Evolutionary conservation across 2,888 invertebrate species (phyloP), one percentile per base, ranked within the genome.

Genomic region (Julus scanicus): DNA sequence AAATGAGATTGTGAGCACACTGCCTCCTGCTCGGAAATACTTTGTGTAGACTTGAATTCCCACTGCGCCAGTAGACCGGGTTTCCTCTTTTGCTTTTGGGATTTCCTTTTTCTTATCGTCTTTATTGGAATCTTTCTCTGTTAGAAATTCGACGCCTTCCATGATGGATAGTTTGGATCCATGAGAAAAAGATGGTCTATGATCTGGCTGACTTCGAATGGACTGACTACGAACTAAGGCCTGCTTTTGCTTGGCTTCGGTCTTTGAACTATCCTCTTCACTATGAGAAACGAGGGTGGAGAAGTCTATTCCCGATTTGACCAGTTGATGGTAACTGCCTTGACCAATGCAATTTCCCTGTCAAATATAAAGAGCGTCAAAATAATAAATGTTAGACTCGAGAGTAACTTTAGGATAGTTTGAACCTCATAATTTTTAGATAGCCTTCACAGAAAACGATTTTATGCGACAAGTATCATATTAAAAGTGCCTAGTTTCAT

Each of bases 1-100:
- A 11, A 94, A 90, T 0, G 94, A 48, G 37, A 96, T 92, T 86
- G 94, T 91, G 9, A 93, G 91, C 90, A 94, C 92, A 40, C 94
- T 94, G 4, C 94, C 95, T 86, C 97, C 96, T 4, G 95, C 94
- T 89, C 93, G 93, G 91, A 96, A 95, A 92, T 96, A 97, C 89
- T 94, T 93, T 91, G 92, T 91, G 91, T 96, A 97, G 49, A 95
- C 93, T 0, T 93, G 93, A 83, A 94, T 93, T 0, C 94, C 93
- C 0, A 93, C 92, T 8, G 91, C 91, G 91, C 96, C 96, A 91
- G 94, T 94, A 90, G 94, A 94, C 91, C 95, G 93, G n/a, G 94
- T 91, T 91, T 95, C 95, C 53, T 94, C 94, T 6, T 88, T 89
- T 9, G 0, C 94, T 94, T 92, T 95, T 94, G 90, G 90, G 17